A percentile compares a stretch with the other conserved stretches of the same genome.
These are phyloP conservation scores for Tachysurus fulvidraco DNA, from an alignment of 2,113 vertebrate genomes.

Conservation along the genomic window DNA sequence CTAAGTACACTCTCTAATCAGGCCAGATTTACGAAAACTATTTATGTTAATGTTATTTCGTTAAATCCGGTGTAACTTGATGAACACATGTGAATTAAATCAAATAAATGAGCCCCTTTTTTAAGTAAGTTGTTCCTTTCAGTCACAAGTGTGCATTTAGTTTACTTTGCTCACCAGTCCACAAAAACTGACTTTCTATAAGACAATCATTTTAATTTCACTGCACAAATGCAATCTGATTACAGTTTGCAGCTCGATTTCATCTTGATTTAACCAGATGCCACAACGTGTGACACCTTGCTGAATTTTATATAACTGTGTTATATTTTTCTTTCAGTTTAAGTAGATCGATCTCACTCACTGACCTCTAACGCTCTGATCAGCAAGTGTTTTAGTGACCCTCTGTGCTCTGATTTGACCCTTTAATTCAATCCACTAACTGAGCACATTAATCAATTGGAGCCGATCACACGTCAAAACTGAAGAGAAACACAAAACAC, in stretches of 20 bases:
- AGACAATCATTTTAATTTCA: neutral
- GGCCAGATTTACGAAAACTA: too few species aligned
- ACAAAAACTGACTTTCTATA: neutral
- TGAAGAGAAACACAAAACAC: conserved; percentile 8
- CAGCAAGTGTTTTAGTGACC: neutral
- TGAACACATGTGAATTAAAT: neutral
- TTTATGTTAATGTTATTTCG: too few species aligned
- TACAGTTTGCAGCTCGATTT: neutral
- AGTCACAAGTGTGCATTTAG: neutral
- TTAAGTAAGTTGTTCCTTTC: neutral
- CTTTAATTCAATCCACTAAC: neutral
- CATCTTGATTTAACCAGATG: neutral
- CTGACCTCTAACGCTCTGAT: neutral
- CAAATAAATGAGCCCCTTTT: neutral
- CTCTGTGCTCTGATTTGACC: conserved; percentile 1
- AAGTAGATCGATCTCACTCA: neutral
- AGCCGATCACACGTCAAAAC: neutral
- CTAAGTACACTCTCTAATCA: too few species aligned
- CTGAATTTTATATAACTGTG: neutral
- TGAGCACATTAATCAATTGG: neutral
- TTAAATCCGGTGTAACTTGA: too few species aligned
- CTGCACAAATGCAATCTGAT: neutral
- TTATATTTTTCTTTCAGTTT: neutral
- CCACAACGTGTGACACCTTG: neutral
- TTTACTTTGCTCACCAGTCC: neutral